Base-by-base conservation (phyloP, 2,888 invertebrate species). In the Nomada hirtipes region DNA sequence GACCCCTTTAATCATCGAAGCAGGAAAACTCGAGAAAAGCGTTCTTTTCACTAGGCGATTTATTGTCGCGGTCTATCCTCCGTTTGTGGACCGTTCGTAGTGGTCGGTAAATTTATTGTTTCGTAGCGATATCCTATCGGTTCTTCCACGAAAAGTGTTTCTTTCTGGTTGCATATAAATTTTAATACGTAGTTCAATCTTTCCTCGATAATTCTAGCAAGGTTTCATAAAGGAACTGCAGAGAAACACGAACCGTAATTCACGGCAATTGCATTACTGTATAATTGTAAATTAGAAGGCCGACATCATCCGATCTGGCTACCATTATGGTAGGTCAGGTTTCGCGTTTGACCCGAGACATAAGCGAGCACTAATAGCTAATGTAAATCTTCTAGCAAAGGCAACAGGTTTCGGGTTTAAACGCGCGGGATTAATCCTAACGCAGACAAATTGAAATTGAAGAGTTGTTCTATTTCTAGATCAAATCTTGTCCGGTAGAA, bases 1-100 rank as follows among this genome's bases (percentile, higher is more conserved):
- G 78, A 75, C 75, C 78, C 75, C 68, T 79, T 82, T 83, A 69
- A 82, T 83, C 83, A 82, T 15, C 82, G 68, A 52, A 82, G 75
- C 78, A 82, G 79, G 79, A 42, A 80, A 83, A 72, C 55, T 71
- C 29, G 68, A 57, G 77, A 50, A 78, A 76, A 81, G 76, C 47
- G 44, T 23, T 29, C 50, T 76, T 65, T 71, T 76, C 76, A 36
- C 65, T 36, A 9, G 23, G 44, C 68, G n/a, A 79, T 65, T 75
- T 67, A 65, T 53, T 44, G 74, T 65, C 55, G 44, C 36, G 61
- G 23, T 61, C 52, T 61, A 71, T 60, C 63, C 57, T 44, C 44
- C 52, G 71, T 47, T 44, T 9, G 36, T 18, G 18, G 42, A 11
- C 18, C 23, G 64, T 15, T 7, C 13, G 23, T 36, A n/a, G 1